Evolutionary conservation across 2,113 vertebrate species (phyloP), one percentile per base, ranked within the genome.

Genomic region (Phainopepla nitens): DNA sequence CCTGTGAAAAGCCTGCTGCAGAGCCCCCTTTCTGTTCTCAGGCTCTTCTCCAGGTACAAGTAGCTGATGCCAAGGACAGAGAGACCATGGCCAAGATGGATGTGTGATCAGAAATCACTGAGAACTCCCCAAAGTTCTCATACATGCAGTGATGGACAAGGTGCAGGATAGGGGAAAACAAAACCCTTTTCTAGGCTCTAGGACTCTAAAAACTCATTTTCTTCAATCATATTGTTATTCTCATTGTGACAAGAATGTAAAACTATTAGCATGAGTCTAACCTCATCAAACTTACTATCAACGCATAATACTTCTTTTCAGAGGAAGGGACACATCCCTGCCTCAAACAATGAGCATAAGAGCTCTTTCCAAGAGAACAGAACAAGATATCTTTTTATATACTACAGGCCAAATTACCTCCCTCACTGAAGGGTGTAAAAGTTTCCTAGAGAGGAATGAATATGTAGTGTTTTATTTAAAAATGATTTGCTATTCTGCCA

Each of bases 281-380:
- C 69, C 80, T 95, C 25, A 15, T 51, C 23, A 90, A 90, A 90
- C 39, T 91, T 92, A 45, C 44, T 93, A 79, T 72, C 85, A 95
- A 81, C 78, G 84, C 75, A 51, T 50, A 45, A 56, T 62, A 81
- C 29, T 96, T 92, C 44, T 65, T 91, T 93, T 82, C 58, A 90
- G 41, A 42, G 58, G 78, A 82, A 90, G 57, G 73, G 87, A 90
- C 66, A 81, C 57, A 92, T 76, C 64, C 41, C 23, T 86, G 57
- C 54, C 77, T 82, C 54, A 13, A 53, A 56, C 19, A 51, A 51
- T 29, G 35, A 91, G 64, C 57, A 7, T 33, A 45, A 47, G 64
- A 45, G 39, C 44, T 88, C 84, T 96, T 97, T 87, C 64, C 64
- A 85, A 82, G 36, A 24, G 5, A 82, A 53, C n/a, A 94, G 21